Percentiles rank a stretch among this genome's conserved stretches.
These are phyloP conservation scores for Andrena chrysosceles DNA, from an alignment of 2,888 invertebrate species.

Conservation along the genomic window DNA sequence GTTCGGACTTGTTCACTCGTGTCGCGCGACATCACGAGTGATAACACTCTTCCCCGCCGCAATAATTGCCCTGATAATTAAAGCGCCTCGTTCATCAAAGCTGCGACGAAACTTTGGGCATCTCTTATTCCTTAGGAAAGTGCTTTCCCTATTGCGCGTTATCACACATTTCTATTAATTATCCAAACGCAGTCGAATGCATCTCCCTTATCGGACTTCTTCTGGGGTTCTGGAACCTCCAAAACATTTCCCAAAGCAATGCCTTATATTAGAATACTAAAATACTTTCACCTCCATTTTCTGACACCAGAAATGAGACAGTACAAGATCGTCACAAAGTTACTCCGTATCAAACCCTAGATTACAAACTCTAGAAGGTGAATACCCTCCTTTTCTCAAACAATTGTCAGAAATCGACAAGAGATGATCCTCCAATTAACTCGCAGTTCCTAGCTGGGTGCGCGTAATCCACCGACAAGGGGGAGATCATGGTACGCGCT, in stretches of 20 bases:
- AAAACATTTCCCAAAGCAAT: not conserved
- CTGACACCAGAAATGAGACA: not conserved
- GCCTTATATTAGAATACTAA: not conserved
- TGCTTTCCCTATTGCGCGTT: not conserved
- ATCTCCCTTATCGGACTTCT: not conserved
- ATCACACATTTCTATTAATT: not conserved
- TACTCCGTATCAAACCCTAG: too few species aligned
- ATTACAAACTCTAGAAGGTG: too few species aligned
- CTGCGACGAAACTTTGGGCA: conserved; percentile 32
- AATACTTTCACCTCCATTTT: not conserved
- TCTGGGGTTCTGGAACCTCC: not conserved
- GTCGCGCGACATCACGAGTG: conserved; percentile 57
- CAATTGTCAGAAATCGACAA: not conserved
- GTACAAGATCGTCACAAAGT: too few species aligned
- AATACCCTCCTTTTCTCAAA: too few species aligned
- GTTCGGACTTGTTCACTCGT: conserved; percentile 64
- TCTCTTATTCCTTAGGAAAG: conserved; percentile 11
- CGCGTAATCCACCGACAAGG: conserved; percentile 28
- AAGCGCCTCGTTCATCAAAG: conserved; percentile 56
- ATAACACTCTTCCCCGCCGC: conserved; percentile 59
- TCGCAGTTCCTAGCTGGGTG: not conserved
- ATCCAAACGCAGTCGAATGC: not conserved
- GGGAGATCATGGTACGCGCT: conserved; percentile 38
- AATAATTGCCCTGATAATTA: conserved; percentile 66
- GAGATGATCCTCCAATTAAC: not conserved